These are phyloP conservation scores for Drosophila antonietae DNA, from an alignment of 2,888 invertebrate species.

Conservation along the genomic window DNA sequence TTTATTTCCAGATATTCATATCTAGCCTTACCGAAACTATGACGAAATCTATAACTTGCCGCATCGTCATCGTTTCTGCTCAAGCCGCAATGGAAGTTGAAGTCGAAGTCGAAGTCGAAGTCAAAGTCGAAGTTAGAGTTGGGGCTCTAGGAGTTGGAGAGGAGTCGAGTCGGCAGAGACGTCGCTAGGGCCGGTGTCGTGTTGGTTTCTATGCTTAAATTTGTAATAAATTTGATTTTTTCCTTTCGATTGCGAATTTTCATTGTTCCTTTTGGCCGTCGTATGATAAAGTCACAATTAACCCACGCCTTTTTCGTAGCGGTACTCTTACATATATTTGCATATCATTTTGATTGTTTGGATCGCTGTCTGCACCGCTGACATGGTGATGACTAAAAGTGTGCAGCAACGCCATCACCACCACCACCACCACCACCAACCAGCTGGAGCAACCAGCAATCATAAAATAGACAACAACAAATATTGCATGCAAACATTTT, in stretches of 20 bases:
- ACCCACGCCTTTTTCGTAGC: constrained; percentile 83
- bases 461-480: constrained; percentile 60
- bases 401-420: constrained; percentile 57
- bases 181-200: constrained; percentile 35
- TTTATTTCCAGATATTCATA: constrained; percentile 75
- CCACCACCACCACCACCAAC: constrained; percentile 50
- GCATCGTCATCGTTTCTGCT: constrained; percentile 47
- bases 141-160: constrained; percentile 22
- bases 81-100: constrained; percentile 23
- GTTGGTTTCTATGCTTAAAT: constrained; percentile 76
- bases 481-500: constrained; percentile 74
- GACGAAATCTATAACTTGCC: constrained; percentile 82
- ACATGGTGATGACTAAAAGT: constrained; percentile 79
- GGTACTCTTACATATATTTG: constrained; percentile 82
- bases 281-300: constrained; percentile 82
- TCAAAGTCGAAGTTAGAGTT: constrained; percentile 21
- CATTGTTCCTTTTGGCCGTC: constrained; percentile 56
- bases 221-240: constrained; percentile 81
- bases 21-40: constrained; percentile 60
- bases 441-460: constrained; percentile 53
- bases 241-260: constrained; percentile 78
- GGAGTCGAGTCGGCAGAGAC: constrained; percentile 38
- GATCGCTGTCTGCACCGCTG: constrained; percentile 60
- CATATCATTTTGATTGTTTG: constrained; percentile 80
- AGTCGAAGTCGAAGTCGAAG: constrained; percentile 26